phyloP scores from a whole-genome alignment of 1,140 invertebrate genomes.

The Ruditapes philippinarum region DNA sequence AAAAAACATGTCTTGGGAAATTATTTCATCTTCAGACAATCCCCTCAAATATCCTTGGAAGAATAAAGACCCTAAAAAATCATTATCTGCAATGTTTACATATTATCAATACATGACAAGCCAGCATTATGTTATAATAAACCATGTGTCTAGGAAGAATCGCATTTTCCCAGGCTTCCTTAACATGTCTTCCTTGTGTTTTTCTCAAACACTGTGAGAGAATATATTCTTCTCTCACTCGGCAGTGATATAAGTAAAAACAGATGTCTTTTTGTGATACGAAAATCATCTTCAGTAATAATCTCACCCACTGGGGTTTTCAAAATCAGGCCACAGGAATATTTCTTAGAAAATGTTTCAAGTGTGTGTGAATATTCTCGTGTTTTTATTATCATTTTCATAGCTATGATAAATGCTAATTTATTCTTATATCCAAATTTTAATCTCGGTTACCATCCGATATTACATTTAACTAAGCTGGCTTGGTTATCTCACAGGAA shows the following conservation, averaged over 20 bases:
- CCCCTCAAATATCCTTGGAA: not conserved
- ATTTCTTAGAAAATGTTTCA: too few species aligned
- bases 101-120: slow-evolving; percentile 41
- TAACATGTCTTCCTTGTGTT: not conserved
- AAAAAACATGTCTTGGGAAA: too few species aligned
- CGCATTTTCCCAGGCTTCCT: slow-evolving; percentile 45
- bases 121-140: slow-evolving; percentile 42
- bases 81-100: slow-evolving; percentile 28
- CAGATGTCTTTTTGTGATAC: slow-evolving; percentile 60
- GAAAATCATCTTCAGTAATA: slow-evolving; percentile 54
- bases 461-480: too few species aligned
- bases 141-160: slow-evolving; percentile 54
- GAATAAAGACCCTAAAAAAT: not conserved
- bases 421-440: too few species aligned
- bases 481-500: too few species aligned
- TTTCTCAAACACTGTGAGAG: slow-evolving; percentile 42
- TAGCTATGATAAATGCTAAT: too few species aligned
- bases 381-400: too few species aligned
- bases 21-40: not conserved
- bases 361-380: too few species aligned
- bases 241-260: slow-evolving; percentile 65
- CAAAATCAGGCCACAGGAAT: slow-evolving; percentile 43
- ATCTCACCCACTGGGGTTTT: slow-evolving; percentile 26
- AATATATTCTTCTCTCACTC: slow-evolving; percentile 22
- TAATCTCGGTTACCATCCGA: too few species aligned